Base-by-base conservation (phyloP, 2,888 invertebrate species). In the Drosophila leonis region DNA sequence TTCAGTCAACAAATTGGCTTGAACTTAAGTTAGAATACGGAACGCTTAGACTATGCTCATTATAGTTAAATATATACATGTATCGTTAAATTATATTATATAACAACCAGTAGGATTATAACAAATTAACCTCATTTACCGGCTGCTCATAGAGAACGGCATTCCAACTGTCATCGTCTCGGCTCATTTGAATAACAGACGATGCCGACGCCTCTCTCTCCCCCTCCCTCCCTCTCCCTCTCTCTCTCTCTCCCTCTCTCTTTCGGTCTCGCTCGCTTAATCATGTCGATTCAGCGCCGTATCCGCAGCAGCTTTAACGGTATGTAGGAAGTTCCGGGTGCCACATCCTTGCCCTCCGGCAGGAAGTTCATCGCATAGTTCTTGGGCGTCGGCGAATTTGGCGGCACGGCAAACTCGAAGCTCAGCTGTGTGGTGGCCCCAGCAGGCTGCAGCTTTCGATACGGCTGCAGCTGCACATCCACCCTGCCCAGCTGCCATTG, bases 241-340 rank as follows among this genome's bases (percentile, higher is more conserved):
- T 33, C 20, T 20, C 51, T 20, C 20, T 8, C 15, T 24, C 18
- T 24, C 10, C 15, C 15, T 24, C 8, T 10, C 4, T 35, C 2
- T 35, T 1, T 15, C 9, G 8, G 18, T 33, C 8, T 27, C 18
- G 13, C 29, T 33, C 24, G 57, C 31, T 24, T n/a, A 42, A 20
- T 61, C 52, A 69, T 29, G 31, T 41, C 52, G 48, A 20, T 66
- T 66, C 68, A 78, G 39, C 86, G 83, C 39, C 81, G 78, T 68
- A 73, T 75, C 64, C 74, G 62, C 41, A 84, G 56, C 75, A 83
- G 31, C 29, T 68, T 70, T 55, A 87, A 71, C 60, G 91, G 91
- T 66, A 92, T 82, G 56, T 92, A 92, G 3, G 91, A 92, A 61
- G 91, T 92, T 82, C 91, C 91, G 77, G 92, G 92, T 72, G 85